Evolutionary conservation across 2,797 vertebrate species (phyloP).

Genomic region (Ispidina lecontei): DNA sequence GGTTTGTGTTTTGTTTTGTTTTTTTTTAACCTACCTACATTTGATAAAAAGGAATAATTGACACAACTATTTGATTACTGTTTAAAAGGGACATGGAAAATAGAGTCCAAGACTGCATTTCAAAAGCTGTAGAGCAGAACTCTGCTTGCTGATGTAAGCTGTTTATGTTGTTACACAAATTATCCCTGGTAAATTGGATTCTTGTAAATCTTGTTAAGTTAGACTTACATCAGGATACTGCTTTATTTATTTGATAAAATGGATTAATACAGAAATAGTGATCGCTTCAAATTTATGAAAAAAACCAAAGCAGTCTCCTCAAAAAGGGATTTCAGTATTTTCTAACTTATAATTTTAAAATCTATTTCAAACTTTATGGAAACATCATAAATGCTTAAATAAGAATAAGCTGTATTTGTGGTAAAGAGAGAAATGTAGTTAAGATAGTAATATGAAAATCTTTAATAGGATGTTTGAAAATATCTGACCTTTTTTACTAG

Average conservation of each 20-base stretch:
- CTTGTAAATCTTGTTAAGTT: constrained; percentile 9
- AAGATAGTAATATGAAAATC: not conserved
- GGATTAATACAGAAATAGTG: not conserved
- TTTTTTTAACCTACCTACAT: not conserved
- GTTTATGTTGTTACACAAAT: constrained; percentile 6
- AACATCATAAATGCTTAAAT: not conserved
- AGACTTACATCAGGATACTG: not conserved
- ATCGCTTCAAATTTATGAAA: not conserved
- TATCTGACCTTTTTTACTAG: not conserved
- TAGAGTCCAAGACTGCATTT: not conserved
- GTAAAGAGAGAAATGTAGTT: not conserved
- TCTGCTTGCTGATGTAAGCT: not conserved
- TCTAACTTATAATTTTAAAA: not conserved
- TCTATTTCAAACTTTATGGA: not conserved
- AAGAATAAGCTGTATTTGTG: not conserved
- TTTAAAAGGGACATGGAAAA: not conserved
- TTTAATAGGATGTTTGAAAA: not conserved
- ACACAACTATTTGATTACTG: not conserved
- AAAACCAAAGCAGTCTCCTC: not conserved
- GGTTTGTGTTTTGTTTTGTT: not conserved
- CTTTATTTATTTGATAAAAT: constrained; percentile 5
- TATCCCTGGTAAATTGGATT: constrained; percentile 19
- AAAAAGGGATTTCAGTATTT: not conserved
- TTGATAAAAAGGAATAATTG: not conserved
- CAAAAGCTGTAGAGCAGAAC: not conserved